Conservation (phyloP, 1,140 invertebrate genomes). For the Drosophila neocordata region DNA sequence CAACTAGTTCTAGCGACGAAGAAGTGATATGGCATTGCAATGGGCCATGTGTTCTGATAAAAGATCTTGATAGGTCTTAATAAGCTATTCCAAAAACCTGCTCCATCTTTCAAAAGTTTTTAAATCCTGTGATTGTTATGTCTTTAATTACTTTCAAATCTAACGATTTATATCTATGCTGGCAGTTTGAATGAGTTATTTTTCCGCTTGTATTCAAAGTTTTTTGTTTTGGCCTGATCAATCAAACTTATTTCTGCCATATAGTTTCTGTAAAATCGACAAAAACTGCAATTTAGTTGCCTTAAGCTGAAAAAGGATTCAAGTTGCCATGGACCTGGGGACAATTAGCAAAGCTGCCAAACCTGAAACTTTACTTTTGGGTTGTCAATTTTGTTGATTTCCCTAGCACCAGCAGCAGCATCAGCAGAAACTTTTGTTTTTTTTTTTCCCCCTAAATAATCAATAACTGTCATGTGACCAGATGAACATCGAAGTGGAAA, state of each 20-base stretch:
- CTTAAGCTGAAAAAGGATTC: background rate
- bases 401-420: constrained; percentile 30
- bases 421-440: background rate
- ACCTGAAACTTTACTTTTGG: constrained; percentile 7
- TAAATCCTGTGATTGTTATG: no score
- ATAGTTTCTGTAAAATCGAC: background rate
- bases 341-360: constrained; percentile 44
- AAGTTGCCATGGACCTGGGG: constrained; percentile 29
- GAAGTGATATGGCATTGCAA: no score
- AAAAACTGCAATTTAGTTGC: background rate
- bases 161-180: no score
- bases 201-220: no score
- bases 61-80: no score
- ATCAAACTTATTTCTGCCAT: background rate
- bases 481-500: background rate
- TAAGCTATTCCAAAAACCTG: no score
- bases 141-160: no score
- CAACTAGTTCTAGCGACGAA: no score
- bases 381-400: constrained; percentile 51
- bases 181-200: no score
- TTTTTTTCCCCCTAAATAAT: constrained; percentile 41
- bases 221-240: background rate
- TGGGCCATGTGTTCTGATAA: no score
- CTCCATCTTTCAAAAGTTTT: no score
- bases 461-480: constrained; percentile 49